Base-by-base conservation (phyloP, 2,888 invertebrate genomes). In the Phortica magna region DNA sequence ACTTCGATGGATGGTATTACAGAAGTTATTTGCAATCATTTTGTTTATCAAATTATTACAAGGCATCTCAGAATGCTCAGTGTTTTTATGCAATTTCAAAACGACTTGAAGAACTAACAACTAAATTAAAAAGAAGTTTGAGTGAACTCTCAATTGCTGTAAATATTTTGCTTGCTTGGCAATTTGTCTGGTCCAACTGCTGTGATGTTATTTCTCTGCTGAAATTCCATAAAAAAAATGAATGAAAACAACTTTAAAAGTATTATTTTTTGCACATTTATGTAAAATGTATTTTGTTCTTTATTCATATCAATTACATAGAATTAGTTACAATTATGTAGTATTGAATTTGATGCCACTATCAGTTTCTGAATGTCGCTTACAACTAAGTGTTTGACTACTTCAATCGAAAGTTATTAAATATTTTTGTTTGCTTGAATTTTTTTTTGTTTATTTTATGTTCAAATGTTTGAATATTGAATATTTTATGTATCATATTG, bases 351-450 rank as follows among this genome's bases (percentile, higher is more conserved):
- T 48, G 19, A 61, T 61, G 61, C 61, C 61, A 61, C 48, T 48
- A 48, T 48, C 48, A 48, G 48, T 48, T 31, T 31, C 31, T 31
- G 31, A 19, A 22, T 61, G 22, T 22, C 17, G 65, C 39, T 65
- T 53, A 71, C 70, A 71, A 71, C 53, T 71, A 71, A 55, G 42
- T 67, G 67, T 17, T 67, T 67, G 67, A 42, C 42, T 67, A 67
- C 42, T 39, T 42, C n/a, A 42, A 67, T 67, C 67, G 39, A 67
- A 67, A 67, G 67, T 48, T 43, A 6, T 43, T 48, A 12, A 48
- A 7, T 67, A 59, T 59, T 59, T 17, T 14, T 59, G 10, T n/a
- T 59, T 12, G 7, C 17, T 6, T 57, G n/a, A 17, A 5, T 59
- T 14, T 59, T 59, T 59, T 59, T 19, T 67, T 42, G 0, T 67